phyloP scores from a whole-genome alignment of 2,888 invertebrate genomes.

The Drosophila rubida region DNA sequence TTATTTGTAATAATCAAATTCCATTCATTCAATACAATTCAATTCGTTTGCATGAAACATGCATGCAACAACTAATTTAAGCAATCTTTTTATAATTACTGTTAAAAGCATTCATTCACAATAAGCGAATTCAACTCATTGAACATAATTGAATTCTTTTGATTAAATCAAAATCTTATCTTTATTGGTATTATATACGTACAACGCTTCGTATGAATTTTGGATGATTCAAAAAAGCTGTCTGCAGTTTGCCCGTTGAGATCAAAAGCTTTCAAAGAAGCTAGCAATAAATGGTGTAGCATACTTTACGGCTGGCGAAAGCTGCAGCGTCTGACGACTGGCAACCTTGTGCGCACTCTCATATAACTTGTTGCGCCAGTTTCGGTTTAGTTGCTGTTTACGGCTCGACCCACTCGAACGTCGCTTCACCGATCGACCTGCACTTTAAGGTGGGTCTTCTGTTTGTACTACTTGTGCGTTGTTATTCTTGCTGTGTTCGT shows the following conservation, averaged over 20 bases:
- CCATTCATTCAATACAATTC: too few species aligned
- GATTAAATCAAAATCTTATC: neutral
- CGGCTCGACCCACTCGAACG: constrained; percentile 44
- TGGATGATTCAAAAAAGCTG: neutral
- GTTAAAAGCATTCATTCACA: neutral
- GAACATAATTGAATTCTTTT: neutral
- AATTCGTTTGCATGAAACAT: too few species aligned
- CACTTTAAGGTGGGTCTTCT: constrained; percentile 54
- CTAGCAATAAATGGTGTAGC: neutral
- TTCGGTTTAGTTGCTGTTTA: constrained; percentile 52
- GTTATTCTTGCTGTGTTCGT: constrained; percentile 14
- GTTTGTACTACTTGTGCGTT: constrained; percentile 22
- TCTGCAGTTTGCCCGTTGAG: neutral
- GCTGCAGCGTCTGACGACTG: constrained; percentile 30
- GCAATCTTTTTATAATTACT: too few species aligned
- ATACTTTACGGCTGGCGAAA: constrained; percentile 32
- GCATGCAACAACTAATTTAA: too few species aligned
- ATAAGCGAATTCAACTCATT: neutral
- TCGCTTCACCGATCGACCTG: constrained; percentile 4
- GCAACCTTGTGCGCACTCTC: constrained; percentile 33
- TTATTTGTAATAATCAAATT: too few species aligned
- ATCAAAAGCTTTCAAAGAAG: neutral
- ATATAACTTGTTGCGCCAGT: constrained; percentile 69
- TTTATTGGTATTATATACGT: neutral
- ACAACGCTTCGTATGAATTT: neutral